Base-by-base conservation (phyloP, 2,888 invertebrate genomes). In the Pristionchus japonicus region DNA sequence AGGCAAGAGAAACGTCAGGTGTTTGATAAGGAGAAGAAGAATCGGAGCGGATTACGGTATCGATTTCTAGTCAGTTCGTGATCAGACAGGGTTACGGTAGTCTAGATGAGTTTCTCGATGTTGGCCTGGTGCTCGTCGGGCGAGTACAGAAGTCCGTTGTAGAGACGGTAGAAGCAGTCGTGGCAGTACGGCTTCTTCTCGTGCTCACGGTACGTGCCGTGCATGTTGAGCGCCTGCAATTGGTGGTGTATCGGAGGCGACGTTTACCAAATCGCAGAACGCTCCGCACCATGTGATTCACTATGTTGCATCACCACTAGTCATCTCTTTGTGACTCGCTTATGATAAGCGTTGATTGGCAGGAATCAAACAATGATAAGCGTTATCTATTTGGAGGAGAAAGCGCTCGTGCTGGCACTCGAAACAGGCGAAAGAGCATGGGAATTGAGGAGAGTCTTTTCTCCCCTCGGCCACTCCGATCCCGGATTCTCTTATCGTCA, bases 161-260 rank as follows among this genome's bases (percentile, higher is more conserved):
- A 99, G 64, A 99, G 96, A 95, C 98, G 98, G 91, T 98, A 98
- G 95, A 99, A 99, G 95, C 99, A 99, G 90, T 96, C 96, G 95
- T 99, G 99, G 95, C 99, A 99, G 95, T 99, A 99, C 0, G 99
- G 99, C 95, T 99, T 98, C 94, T 98, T 98, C 95, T 98, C 98
- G 95, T 99, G 98, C 95, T 99, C 99, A 0, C 93, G 90, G 90
- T 92, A 93, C 11, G 94, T 94, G 47, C 94, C 94, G 74, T 93
- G 93, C 89, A 93, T 90, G 89, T 94, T 94, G 67, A 94, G 89
- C 15, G 94, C 93, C 89, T 91, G 87, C 61, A 88, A 40, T 0
- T n/a, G n/a, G n/a, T n/a, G n/a, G n/a, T n/a, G n/a, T n/a, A n/a
- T n/a, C n/a, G n/a, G n/a, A n/a, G n/a, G n/a, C n/a, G n/a, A n/a